Evolutionary conservation across 2,888 invertebrate genomes (phyloP), one percentile per base, ranked within the genome.

Genomic region (Melipona beecheii): DNA sequence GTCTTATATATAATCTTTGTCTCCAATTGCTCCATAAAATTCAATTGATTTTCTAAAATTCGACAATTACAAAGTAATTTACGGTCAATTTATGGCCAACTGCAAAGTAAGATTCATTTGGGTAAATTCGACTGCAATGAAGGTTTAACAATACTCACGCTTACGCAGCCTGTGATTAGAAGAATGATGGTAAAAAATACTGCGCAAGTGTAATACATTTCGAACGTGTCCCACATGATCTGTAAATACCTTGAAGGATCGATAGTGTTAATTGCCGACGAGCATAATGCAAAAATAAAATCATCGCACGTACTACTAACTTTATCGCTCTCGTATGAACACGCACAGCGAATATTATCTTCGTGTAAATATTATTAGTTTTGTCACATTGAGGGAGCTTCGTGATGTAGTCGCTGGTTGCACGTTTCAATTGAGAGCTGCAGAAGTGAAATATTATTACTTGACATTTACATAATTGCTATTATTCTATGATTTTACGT

Each of bases 81-180:
- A 5, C 3, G 52, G 52, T 9, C 36, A 36, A 9, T n/a, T n/a
- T n/a, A 13, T n/a, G n/a, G 2, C 1, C n/a, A 56, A 0, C 13
- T 56, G 11, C n/a, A 56, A n/a, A 56, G 11, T n/a, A 13, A 13
- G n/a, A 56, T 13, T 56, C 13, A 11, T 56, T n/a, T n/a, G 5
- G 2, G 4, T n/a, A 13, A n/a, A 13, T 56, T 56, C 2, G n/a
- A n/a, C 13, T 24, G 6, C 6, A 0, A 27, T 60, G 1, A 17
- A 27, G 3, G 15, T 27, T 27, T 6, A 17, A 60, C 24, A 6
- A 19, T 62, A 62, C 62, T 62, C 31, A 62, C 62, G 31, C 19
- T 31, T 0, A 2, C 4, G 0, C 0, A 0, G 2, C 1, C 11
- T 4, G 4, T 11, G 17, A 2, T 11, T 31, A 0, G 2, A 11